A percentile compares a stretch with the other conserved stretches of the same genome.
These are phyloP conservation scores for Zophobas atratus DNA, from an alignment of 1,140 invertebrate genomes.

Conservation along the genomic window DNA sequence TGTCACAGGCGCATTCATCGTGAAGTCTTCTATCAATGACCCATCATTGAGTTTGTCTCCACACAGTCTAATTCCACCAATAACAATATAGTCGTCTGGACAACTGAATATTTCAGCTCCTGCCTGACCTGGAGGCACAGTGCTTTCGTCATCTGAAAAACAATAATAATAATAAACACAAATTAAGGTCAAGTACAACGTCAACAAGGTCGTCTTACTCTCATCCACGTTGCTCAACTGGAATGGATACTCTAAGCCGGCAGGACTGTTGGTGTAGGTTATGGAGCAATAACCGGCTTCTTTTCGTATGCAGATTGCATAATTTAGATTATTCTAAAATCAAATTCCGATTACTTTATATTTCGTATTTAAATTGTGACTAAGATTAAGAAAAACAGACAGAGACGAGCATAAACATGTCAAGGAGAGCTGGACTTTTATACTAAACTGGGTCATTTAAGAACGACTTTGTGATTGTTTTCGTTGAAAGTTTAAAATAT, in stretches of 20 bases:
- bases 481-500: too few species aligned
- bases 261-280: constrained; percentile 71
- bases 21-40: constrained; percentile 73
- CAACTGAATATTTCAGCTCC: constrained; percentile 82
- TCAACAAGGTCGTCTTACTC: constrained; percentile 63
- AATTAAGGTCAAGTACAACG: not conserved
- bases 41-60: constrained; percentile 83
- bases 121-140: constrained; percentile 77
- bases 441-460: too few species aligned
- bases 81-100: constrained; percentile 79
- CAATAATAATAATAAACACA: not conserved
- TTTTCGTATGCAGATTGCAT: constrained; percentile 82
- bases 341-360: constrained; percentile 10
- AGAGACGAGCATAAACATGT: too few species aligned
- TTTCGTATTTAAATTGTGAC: too few species aligned
- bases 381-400: too few species aligned
- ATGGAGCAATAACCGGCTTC: constrained; percentile 76
- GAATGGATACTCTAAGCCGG: constrained; percentile 71
- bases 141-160: constrained; percentile 71
- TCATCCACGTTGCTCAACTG: constrained; percentile 78
- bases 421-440: too few species aligned
- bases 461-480: too few species aligned
- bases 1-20: constrained; percentile 76
- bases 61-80: constrained; percentile 79
- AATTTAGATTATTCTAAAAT: constrained; percentile 84